phyloP scores from a whole-genome alignment of 1,140 invertebrate species.

The Tenebrio molitor region DNA sequence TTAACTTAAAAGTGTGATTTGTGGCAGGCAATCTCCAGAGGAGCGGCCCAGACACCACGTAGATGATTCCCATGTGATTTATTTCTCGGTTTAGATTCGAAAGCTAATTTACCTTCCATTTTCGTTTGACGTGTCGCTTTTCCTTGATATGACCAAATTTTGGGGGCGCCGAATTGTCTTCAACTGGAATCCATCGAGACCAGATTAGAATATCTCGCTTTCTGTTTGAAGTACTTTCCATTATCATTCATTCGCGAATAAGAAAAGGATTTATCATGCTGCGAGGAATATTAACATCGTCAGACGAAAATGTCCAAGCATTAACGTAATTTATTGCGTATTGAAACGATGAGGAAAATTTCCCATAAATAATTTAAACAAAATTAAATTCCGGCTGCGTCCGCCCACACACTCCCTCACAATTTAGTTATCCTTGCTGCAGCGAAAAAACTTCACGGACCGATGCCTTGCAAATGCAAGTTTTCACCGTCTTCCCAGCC shows the following conservation, averaged over 20 bases:
- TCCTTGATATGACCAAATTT: constrained; percentile 42
- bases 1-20: constrained; percentile 46
- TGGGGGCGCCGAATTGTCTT: constrained; percentile 41
- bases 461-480: not conserved
- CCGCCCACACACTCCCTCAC: not conserved
- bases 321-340: constrained; percentile 20
- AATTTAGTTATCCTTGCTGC: no score
- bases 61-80: constrained; percentile 44
- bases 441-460: no score
- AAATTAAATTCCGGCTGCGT: not conserved
- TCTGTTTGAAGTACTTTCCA: constrained; percentile 36
- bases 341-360: not conserved
- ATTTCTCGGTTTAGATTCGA: constrained; percentile 41
- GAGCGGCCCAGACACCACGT: not conserved
- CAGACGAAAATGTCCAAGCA: constrained; percentile 22
- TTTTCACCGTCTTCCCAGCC: not conserved
- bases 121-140: constrained; percentile 45
- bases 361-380: not conserved
- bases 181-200: constrained; percentile 31
- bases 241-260: constrained; percentile 39
- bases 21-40: constrained; percentile 11
- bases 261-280: constrained; percentile 39
- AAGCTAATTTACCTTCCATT: constrained; percentile 49
- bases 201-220: constrained; percentile 37
- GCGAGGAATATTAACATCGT: constrained; percentile 35